Percentiles rank a stretch among this genome's conserved stretches.
These are phyloP conservation scores for Passer montanus DNA, from an alignment of 2,113 vertebrate genomes.

Conservation along the genomic window DNA sequence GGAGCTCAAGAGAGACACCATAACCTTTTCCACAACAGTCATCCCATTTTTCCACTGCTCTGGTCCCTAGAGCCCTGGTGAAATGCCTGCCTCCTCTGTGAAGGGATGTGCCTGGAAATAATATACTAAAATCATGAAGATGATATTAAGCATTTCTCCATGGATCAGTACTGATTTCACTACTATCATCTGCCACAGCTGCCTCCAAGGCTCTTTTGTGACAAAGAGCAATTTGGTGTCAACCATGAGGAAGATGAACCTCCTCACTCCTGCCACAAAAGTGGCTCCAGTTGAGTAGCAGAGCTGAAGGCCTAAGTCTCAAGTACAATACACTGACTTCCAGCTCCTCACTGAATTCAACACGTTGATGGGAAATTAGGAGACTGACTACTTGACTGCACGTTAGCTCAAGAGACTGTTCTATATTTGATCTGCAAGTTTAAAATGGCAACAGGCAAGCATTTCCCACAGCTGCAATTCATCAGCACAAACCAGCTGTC, in stretches of 20 bases:
- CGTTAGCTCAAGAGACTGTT: constrained; percentile 47
- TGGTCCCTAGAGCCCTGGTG: neutral
- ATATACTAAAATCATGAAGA: neutral
- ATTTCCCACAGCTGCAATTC: constrained; percentile 63
- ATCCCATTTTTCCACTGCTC: neutral
- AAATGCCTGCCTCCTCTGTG: neutral
- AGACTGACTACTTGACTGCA: constrained; percentile 30
- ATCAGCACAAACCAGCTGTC: constrained; percentile 66
- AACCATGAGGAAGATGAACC: neutral
- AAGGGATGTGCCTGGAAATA: neutral
- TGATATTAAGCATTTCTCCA: neutral
- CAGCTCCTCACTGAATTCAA: neutral
- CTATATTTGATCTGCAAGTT: constrained; percentile 55
- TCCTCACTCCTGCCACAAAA: neutral
- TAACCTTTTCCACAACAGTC: neutral
- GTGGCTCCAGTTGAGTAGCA: neutral
- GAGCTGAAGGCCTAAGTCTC: neutral
- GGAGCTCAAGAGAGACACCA: neutral
- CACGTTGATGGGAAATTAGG: constrained; percentile 17
- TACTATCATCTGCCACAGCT: neutral
- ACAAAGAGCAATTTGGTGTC: neutral
- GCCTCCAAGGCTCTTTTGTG: neutral
- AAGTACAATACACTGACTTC: neutral
- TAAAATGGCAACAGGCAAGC: constrained; percentile 57
- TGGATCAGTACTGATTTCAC: neutral